These are phyloP conservation scores for Pelobates fuscus DNA, from an alignment of 2,113 vertebrate species.

Conservation along the genomic window DNA sequence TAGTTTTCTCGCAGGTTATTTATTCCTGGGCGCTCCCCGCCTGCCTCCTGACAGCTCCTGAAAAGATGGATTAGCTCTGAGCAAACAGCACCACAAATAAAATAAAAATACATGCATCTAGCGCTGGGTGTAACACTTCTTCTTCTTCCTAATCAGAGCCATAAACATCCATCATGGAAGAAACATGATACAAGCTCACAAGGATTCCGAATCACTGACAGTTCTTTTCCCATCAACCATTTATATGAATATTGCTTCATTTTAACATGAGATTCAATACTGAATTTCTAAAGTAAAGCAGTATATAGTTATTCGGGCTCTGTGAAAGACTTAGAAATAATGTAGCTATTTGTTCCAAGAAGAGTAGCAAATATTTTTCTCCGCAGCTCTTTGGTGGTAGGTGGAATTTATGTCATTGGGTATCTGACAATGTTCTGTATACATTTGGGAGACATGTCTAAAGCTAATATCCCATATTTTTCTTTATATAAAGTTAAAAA, in stretches of 20 bases:
- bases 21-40: slow-evolving; percentile 42
- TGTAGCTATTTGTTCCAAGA: slow-evolving; percentile 1
- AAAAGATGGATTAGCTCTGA: slow-evolving; percentile 46
- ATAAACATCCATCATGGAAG: slow-evolving; percentile 18
- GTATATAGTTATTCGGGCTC: background rate
- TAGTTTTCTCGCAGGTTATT: slow-evolving; percentile 49
- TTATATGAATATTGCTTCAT: background rate
- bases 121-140: background rate
- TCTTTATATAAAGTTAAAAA: background rate
- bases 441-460: background rate
- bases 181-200: background rate
- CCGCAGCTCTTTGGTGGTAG: background rate
- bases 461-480: background rate
- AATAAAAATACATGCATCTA: slow-evolving; percentile 48
- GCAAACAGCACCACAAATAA: slow-evolving; percentile 48
- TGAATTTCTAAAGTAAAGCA: background rate
- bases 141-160: slow-evolving; percentile 7
- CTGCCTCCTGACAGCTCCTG: slow-evolving; percentile 44
- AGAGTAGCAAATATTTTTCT: background rate
- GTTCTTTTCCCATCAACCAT: background rate
- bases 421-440: background rate
- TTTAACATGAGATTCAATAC: background rate
- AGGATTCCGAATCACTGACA: background rate
- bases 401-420: background rate
- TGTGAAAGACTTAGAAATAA: background rate